phyloP scores from a whole-genome alignment of 2,113 vertebrate species.

The Zapus hudsonius region DNA sequence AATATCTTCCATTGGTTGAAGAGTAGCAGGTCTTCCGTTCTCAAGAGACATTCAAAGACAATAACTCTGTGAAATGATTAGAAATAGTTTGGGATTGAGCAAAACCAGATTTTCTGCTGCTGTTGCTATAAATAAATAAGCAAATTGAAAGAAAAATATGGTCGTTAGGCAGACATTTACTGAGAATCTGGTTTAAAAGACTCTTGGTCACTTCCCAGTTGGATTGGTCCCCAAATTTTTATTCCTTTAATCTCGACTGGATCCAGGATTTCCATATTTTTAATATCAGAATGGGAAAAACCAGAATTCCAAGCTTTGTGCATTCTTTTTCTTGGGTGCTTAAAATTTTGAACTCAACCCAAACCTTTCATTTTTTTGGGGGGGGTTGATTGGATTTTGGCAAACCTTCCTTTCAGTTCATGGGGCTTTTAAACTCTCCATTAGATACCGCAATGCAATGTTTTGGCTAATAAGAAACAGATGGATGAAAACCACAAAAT shows the following conservation, averaged over 20 bases:
- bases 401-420: conserved; percentile 53
- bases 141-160: conserved; percentile 25
- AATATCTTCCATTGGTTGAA: not conserved
- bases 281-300: conserved; percentile 25
- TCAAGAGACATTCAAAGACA: not conserved
- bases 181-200: conserved; percentile 12
- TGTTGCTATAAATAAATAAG: conserved; percentile 29
- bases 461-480: conserved; percentile 57
- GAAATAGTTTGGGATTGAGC: conserved; percentile 18
- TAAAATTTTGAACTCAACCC: conserved; percentile 56
- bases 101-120: not conserved
- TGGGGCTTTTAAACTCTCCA: conserved; percentile 12
- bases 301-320: conserved; percentile 15
- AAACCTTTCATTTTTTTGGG: conserved; percentile 53
- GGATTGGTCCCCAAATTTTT: conserved; percentile 11
- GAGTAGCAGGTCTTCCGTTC: not conserved
- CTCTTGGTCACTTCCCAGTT: not conserved
- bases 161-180: not conserved
- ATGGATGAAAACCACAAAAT: conserved; percentile 40
- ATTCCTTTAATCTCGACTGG: not conserved
- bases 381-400: conserved; percentile 64
- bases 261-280: not conserved
- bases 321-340: conserved; percentile 42
- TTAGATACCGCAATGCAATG: conserved; percentile 12
- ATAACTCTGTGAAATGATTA: conserved; percentile 42